Percentiles rank a stretch among this genome's conserved stretches.
Conservation (phyloP, 2,888 invertebrate species). For the Acanthosoma haemorrhoidale region DNA sequence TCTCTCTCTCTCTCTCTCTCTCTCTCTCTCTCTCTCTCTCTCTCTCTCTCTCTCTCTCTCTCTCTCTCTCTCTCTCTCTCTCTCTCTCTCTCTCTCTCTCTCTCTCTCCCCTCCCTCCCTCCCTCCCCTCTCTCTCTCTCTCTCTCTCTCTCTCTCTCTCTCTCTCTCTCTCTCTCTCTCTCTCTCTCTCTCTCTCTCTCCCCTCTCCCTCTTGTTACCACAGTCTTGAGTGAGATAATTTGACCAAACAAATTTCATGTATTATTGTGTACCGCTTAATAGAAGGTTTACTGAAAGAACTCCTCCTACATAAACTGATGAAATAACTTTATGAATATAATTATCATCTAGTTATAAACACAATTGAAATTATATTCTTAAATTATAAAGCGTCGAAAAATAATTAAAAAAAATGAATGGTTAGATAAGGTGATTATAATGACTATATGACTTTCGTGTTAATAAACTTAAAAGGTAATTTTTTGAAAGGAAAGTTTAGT, state of each 20-base stretch:
- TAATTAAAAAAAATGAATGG: too few species aligned
- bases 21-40: background rate
- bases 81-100: background rate
- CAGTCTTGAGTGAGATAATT: too few species aligned
- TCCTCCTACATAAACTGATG: too few species aligned
- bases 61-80: background rate
- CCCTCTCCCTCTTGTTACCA: background rate
- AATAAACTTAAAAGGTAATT: too few species aligned
- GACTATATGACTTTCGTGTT: too few species aligned
- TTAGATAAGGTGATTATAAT: too few species aligned
- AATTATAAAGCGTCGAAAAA: too few species aligned
- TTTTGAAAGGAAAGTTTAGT: too few species aligned
- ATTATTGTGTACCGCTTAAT: background rate
- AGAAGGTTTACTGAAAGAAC: too few species aligned
- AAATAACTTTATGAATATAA: too few species aligned
- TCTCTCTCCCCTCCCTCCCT: background rate
- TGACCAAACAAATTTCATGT: background rate
- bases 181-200: slow-evolving; percentile 10
- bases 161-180: slow-evolving; percentile 2
- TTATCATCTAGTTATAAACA: too few species aligned
- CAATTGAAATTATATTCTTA: too few species aligned
- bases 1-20: slow-evolving; percentile 13
- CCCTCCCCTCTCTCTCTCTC: background rate
- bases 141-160: slow-evolving; percentile 11
- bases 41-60: background rate